phyloP scores from a whole-genome alignment of 2,797 vertebrate species.

The Ctenosaura bakeri region DNA sequence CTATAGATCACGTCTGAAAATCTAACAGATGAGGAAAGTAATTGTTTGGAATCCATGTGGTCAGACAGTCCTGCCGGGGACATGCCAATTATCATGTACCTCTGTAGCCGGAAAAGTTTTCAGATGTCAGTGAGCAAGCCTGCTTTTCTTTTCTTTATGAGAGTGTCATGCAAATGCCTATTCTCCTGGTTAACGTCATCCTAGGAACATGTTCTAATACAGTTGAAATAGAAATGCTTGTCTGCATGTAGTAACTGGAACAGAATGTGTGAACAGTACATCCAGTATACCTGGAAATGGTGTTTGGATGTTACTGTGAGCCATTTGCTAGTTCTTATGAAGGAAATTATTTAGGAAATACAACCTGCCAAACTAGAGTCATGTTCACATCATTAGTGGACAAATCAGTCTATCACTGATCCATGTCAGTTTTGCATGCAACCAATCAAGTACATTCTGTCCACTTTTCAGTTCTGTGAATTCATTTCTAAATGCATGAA shows the following conservation, averaged over 20 bases:
- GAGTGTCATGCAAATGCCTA: neutral
- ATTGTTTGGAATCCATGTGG: slow-evolving; percentile 58
- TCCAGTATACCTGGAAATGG: rapidly evolving
- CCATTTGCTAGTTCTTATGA: neutral
- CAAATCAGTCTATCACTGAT: neutral
- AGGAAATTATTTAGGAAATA: neutral
- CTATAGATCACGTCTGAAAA: slow-evolving; percentile 83
- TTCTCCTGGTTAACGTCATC: slow-evolving; percentile 6
- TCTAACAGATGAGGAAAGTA: slow-evolving; percentile 74
- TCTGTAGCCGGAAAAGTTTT: slow-evolving; percentile 35
- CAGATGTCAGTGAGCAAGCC: neutral
- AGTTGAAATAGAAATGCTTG: neutral
- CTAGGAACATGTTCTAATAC: neutral
- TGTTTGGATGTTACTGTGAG: neutral
- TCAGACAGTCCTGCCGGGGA: neutral
- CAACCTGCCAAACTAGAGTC: neutral
- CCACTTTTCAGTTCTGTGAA: neutral
- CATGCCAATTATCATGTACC: neutral
- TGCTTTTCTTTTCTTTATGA: neutral
- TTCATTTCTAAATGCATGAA: neutral
- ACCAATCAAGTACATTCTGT: neutral
- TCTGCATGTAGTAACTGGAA: neutral
- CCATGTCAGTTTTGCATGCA: neutral
- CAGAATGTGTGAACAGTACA: neutral
- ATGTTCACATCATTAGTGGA: neutral